These are phyloP conservation scores for Charaxes varanes DNA, from an alignment of 1,140 invertebrate species.

Conservation along the genomic window DNA sequence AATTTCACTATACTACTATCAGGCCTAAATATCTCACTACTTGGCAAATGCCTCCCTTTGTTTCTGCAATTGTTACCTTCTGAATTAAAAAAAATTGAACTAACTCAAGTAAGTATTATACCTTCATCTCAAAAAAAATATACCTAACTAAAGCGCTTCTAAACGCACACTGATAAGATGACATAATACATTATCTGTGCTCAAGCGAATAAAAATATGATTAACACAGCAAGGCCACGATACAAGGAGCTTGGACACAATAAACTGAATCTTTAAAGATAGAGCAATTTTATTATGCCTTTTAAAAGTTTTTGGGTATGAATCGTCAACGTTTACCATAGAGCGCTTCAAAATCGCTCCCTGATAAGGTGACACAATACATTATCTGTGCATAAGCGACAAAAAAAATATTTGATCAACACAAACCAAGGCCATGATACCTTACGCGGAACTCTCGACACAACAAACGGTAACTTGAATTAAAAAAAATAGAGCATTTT, in stretches of 20 bases:
- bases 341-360: slow-evolving; percentile 6
- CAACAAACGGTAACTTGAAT: slow-evolving; percentile 31
- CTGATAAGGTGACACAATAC: slow-evolving; percentile 51
- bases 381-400: slow-evolving; percentile 45
- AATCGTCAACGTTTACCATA: too few species aligned
- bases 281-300: slow-evolving; percentile 28
- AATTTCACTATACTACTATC: too few species aligned
- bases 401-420: slow-evolving; percentile 57
- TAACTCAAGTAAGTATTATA: too few species aligned
- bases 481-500: slow-evolving; percentile 31
- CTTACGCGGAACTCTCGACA: slow-evolving; percentile 51
- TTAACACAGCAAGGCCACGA: slow-evolving; percentile 49
- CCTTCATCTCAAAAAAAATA: too few species aligned
- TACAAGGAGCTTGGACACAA: slow-evolving; percentile 43
- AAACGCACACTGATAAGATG: slow-evolving; percentile 35
- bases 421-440: slow-evolving; percentile 46
- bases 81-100: too few species aligned
- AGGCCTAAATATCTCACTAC: too few species aligned
- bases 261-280: slow-evolving; percentile 33
- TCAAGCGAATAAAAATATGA: slow-evolving; percentile 43
- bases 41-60: too few species aligned
- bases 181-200: slow-evolving; percentile 56
- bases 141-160: slow-evolving; percentile 2
- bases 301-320: too few species aligned
- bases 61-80: too few species aligned